Conservation (phyloP, 2,888 invertebrate species). For the Sussaba pulchella region DNA sequence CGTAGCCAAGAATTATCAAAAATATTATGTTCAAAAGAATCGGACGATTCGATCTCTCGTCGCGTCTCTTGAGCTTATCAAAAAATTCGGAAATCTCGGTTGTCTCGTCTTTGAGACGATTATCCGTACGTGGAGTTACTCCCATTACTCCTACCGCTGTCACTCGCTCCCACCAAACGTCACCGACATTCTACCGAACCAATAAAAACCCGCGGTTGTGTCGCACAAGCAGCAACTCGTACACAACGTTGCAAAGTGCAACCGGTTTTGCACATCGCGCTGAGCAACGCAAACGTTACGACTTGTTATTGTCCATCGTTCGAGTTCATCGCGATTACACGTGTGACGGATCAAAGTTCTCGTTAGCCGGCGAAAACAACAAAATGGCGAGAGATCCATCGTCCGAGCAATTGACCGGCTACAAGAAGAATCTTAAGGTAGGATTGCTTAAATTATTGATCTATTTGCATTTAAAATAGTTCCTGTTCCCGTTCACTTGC, state of each 20-base stretch:
- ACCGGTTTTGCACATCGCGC: conserved; percentile 31
- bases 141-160: conserved; percentile 37
- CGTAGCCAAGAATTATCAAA: too few relatives aligned
- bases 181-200: conserved; percentile 25
- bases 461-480: too few relatives aligned
- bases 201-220: conserved; percentile 74
- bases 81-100: not conserved
- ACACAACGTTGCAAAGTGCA: conserved; percentile 30
- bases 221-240: conserved; percentile 58
- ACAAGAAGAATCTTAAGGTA: conserved; percentile 87
- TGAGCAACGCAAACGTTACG: conserved; percentile 1
- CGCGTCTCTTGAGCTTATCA: conserved; percentile 22
- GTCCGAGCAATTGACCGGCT: conserved; percentile 87
- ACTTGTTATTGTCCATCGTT: conserved; percentile 9
- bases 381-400: conserved; percentile 87
- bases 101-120: conserved; percentile 38
- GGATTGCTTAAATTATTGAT: too few relatives aligned
- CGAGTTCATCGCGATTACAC: conserved; percentile 14
- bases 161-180: conserved; percentile 68
- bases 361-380: too few relatives aligned
- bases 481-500: too few relatives aligned
- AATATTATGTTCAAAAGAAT: too few relatives aligned
- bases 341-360: conserved; percentile 9
- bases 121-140: conserved; percentile 30
- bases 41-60: too few relatives aligned